Base-by-base conservation (phyloP, 1,140 invertebrate genomes). In the Aphis craccivora region DNA sequence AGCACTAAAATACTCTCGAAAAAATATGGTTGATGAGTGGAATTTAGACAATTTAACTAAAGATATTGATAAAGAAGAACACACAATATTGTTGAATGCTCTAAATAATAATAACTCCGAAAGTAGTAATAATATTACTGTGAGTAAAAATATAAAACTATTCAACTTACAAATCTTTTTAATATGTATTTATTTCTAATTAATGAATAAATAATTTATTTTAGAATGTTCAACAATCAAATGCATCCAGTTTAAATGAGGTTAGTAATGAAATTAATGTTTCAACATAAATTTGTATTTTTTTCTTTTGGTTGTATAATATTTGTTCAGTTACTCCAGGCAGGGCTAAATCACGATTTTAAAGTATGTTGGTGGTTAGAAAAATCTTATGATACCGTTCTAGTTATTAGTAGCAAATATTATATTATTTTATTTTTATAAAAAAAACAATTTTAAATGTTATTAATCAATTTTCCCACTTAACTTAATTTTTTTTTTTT, bases 21-120 rank as follows among this genome's bases (percentile, higher is more conserved):
- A 30, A 51, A 25, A 91, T 51, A n/a, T 45, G 48, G 2, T 7
- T 18, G 40, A 89, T 37, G 23, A 25, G 2, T 76, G 25, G 25
- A 51, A 90, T 89, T 22, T 18, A n/a, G 45, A 81, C 22, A 35
- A 81, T 48, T 55, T 25, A 25, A 43, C 86, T 51, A 81, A 53
- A 20, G 93, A 93, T 86, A 48, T 93, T 37, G 93, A 93, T 5
- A 87, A 86, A 18, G n/a, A 76, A 25, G 51, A 93, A 81, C 81
- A 93, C 30, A 89, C 45, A 25, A 90, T 25, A 20, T 1, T 67
- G 3, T 51, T 76, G 37, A 60, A 93, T 81, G 7, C 90, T 37
- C 45, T 37, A 48, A 90, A 90, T 67, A 43, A 76, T 8, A 6
- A 83, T 37, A 35, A 87, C n/a, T 2, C 43, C 1, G 18, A 81